Evolutionary conservation across 2,113 vertebrate species (phyloP).

Genomic region (Prunella himalayana): DNA sequence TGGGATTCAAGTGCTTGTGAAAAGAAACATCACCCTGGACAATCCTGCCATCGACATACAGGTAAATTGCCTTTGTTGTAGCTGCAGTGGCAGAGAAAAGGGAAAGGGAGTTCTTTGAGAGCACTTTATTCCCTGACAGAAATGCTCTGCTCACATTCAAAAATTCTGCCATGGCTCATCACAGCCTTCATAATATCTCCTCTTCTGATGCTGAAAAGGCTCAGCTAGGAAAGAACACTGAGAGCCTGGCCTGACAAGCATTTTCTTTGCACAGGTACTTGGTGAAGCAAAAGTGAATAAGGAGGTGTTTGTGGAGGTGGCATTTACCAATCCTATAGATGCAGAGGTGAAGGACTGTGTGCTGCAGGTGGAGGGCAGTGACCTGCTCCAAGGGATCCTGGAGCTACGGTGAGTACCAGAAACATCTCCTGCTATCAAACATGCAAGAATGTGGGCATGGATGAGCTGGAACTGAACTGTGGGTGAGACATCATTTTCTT

Average conservation of each 20-base stretch:
- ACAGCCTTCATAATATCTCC: not conserved
- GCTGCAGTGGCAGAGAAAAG: not conserved
- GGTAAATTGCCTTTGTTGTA: slow-evolving; percentile 46
- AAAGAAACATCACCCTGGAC: slow-evolving; percentile 65
- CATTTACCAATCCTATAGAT: slow-evolving; percentile 71
- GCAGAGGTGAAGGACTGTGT: slow-evolving; percentile 57
- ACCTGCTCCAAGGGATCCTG: slow-evolving; percentile 65
- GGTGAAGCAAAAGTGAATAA: slow-evolving; percentile 50
- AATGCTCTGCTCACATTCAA: not conserved
- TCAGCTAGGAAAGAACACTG: not conserved
- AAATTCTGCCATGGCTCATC: not conserved
- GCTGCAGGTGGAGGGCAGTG: slow-evolving; percentile 73
- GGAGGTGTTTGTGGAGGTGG: slow-evolving; percentile 62
- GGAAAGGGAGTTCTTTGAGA: not conserved
- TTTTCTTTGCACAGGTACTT: slow-evolving; percentile 50
- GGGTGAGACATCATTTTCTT: not conserved
- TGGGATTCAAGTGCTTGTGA: slow-evolving; percentile 62
- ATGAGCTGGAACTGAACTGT: not conserved
- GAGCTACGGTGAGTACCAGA: slow-evolving; percentile 59
- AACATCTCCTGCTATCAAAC: not conserved
- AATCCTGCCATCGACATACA: slow-evolving; percentile 67
- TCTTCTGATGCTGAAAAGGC: not conserved
- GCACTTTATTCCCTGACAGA: not conserved
- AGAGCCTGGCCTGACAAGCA: not conserved
- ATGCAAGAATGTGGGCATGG: not conserved